Evolutionary conservation across 2,113 vertebrate genomes (phyloP), one percentile per base, ranked within the genome.

Genomic region (Eulacestoma nigropectus): DNA sequence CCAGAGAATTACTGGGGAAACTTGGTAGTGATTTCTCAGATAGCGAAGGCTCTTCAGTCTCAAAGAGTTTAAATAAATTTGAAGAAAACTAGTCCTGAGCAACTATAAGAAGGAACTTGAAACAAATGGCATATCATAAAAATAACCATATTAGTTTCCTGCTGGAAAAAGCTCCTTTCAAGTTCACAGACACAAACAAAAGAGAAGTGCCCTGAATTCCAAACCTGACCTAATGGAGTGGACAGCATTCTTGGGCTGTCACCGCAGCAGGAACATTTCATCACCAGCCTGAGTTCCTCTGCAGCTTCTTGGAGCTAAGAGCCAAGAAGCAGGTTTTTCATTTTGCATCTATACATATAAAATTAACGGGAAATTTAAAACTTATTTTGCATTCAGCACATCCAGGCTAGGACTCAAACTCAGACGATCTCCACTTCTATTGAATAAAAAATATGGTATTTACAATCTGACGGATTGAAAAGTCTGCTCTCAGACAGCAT

Each of bases 21-120:
- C 9, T 33, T 91, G 46, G 14, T n/a, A 84, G 42, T 67, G 59
- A 89, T 90, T 94, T 85, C 47, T 74, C 27, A 62, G 68, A 87
- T 3, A 81, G 41, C 29, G 57, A 82, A 92, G n/a, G 46, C 29
- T 89, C 12, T 68, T 89, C 49, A 52, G 39, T 56, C 47, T 52
- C 44, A 70, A 42, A 3, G 7, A 49, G 11, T 84, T 82, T 23
- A 87, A 89, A 84, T 29, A 74, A 68, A 56, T 74, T 30, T 80
- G 67, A 94, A 87, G 84, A 91, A 95, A 93, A 89, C 52, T 94
- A 89, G n/a, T 42, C 68, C 69, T 76, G 56, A 87, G 25, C 26
- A 87, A 76, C 39, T 60, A 86, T 46, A 84, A 73, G 56, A 93
- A 89, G 46, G 76, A 86, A 83, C 32, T 44, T 33, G 22, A 91